Conservation (phyloP, 2,888 invertebrate genomes). For the Chalcosyrphus nemorum region DNA sequence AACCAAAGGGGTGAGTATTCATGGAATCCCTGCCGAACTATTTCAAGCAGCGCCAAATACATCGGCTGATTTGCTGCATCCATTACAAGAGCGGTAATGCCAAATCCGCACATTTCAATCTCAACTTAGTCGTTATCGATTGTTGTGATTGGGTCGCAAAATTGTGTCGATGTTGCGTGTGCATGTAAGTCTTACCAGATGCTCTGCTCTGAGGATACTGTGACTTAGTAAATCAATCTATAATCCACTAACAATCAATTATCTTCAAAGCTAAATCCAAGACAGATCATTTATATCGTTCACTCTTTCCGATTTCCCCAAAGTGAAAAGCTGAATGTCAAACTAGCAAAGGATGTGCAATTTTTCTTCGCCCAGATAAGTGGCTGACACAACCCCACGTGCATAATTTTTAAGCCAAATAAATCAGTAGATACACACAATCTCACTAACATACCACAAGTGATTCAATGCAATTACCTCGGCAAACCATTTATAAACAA, state of each 20-base stretch:
- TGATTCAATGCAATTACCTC: slow-evolving; percentile 38
- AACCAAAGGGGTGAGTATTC: no score
- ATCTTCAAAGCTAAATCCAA: neutral
- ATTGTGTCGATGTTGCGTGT: no score
- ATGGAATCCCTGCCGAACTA: no score
- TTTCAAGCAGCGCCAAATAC: no score
- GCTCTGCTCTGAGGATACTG: no score
- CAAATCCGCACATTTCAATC: no score
- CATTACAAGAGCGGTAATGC: no score
- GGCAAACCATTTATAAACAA: slow-evolving; percentile 10
- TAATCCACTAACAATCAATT: neutral
- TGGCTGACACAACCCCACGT: slow-evolving; percentile 6
- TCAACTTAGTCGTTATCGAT: no score
- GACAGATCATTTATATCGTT: neutral
- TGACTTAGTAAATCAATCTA: neutral
- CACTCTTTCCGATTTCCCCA: neutral
- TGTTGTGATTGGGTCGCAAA: no score
- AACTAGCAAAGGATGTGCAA: neutral
- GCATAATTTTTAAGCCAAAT: slow-evolving; percentile 33
- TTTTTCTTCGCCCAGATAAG: slow-evolving; percentile 30
- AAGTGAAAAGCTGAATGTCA: neutral
- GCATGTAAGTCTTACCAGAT: no score
- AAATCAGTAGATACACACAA: slow-evolving; percentile 8
- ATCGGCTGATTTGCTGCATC: no score
- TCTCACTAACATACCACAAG: neutral